Base-by-base conservation (phyloP, 2,797 vertebrate genomes). In the Microctenopoma lineatum region DNA sequence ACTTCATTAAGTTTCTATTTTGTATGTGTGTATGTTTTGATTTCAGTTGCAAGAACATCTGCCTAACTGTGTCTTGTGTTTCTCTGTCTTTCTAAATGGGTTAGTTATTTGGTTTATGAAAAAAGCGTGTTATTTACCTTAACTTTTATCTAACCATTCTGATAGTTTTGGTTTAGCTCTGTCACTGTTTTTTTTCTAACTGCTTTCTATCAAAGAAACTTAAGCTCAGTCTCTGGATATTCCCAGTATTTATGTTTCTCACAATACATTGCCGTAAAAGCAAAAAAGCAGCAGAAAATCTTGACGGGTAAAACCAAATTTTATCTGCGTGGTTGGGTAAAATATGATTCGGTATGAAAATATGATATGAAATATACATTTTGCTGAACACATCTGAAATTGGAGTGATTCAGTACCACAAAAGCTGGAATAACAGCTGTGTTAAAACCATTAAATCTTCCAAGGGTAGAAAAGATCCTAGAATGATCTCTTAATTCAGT, bases 401-500 rank as follows among this genome's bases (percentile, higher is more conserved):
- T 29, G 10, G 5, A 50, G 18, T 0, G 1, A 42, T 21, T 15
- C 3, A n/a, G 18, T 42, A 27, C 61, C 60, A 54, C 45, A 29
- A 68, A 50, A 59, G 18, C 53, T 55, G 26, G 32, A 7, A 39
- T 16, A 27, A 21, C 4, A 21, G 15, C 45, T 66, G 27, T 1
- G 36, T 2, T 29, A 15, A 57, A 69, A 66, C 12, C 6, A 41
- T 2, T 6, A 13, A 21, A 32, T 15, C 3, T 3, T 48, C 73
- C 4, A 18, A 39, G 3, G 15, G 5, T 7, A 39, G 27, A 53
- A 60, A 48, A 29, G 10, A 21, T 32, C 26, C 10, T 15, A 41
- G 52, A 56, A 68, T 73, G 62, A 71, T 81, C 67, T 61, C 80
- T 78, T 73, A 63, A 80, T 48, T 42, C 4, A 2, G 50, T 57